Evolutionary conservation across 2,888 invertebrate species (phyloP).

Genomic region (Anorthoa munda): DNA sequence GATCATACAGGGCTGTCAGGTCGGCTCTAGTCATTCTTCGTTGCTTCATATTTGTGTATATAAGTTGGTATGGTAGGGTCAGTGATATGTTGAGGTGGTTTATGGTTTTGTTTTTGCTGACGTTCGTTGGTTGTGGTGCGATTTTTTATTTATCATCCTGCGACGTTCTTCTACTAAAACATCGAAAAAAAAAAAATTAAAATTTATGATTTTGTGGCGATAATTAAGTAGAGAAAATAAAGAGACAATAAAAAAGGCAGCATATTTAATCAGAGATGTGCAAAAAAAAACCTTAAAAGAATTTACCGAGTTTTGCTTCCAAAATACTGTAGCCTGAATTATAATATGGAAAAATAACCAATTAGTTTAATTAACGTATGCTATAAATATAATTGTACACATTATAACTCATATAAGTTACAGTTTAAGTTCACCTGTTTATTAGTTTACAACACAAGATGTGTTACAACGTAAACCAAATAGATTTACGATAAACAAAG

Average conservation of each 20-base stretch:
- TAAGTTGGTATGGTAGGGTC: not conserved
- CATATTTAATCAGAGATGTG: not conserved
- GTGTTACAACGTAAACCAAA: slow-evolving; percentile 44
- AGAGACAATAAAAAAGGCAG: no score
- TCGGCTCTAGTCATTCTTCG: slow-evolving; percentile 36
- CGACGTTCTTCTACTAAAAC: no score
- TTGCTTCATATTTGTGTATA: slow-evolving; percentile 37
- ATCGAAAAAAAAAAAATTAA: not conserved
- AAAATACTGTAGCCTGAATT: not conserved
- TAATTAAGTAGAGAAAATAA: not conserved
- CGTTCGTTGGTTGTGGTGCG: not conserved
- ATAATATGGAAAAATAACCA: not conserved
- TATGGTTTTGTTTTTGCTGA: not conserved
- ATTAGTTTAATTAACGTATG: not conserved
- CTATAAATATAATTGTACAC: not conserved
- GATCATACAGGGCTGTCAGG: slow-evolving; percentile 65
- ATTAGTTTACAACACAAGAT: slow-evolving; percentile 34
- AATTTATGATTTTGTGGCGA: not conserved
- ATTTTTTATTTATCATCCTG: no score
- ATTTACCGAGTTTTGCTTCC: not conserved
- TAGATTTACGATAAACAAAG: slow-evolving; percentile 51
- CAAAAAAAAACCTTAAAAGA: not conserved
- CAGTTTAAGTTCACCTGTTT: slow-evolving; percentile 10
- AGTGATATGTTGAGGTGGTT: not conserved
- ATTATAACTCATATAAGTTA: not conserved